Conservation (phyloP, 1,140 invertebrate species). For the Leptinotarsa texana region DNA sequence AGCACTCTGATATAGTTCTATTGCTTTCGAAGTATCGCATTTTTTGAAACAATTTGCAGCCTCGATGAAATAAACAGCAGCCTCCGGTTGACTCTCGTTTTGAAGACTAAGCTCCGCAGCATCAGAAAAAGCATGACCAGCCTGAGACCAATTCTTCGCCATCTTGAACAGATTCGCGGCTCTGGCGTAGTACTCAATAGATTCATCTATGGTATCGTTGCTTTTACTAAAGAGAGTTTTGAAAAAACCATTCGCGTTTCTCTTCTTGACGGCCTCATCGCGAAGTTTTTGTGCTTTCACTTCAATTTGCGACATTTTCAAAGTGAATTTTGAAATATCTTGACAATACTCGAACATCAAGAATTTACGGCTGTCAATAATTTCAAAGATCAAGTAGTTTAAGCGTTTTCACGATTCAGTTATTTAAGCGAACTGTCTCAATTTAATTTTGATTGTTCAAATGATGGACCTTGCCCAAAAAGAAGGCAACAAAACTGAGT, state of each 20-base stretch:
- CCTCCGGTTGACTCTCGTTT: slow-evolving; percentile 86
- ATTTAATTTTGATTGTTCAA: slow-evolving; percentile 10
- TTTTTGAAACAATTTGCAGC: slow-evolving; percentile 98
- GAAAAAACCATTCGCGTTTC: slow-evolving; percentile 84
- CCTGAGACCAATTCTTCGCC: slow-evolving; percentile 95
- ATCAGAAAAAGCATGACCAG: slow-evolving; percentile 90
- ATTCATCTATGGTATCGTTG: slow-evolving; percentile 69
- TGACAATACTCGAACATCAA: slow-evolving; percentile 62
- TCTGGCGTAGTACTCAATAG: slow-evolving; percentile 91
- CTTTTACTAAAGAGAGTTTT: slow-evolving; percentile 83
- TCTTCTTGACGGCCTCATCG: slow-evolving; percentile 88
- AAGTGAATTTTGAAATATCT: slow-evolving; percentile 2
- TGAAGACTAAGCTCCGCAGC: slow-evolving; percentile 86
- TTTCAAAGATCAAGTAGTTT: slow-evolving; percentile 17
- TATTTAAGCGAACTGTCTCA: slow-evolving; percentile 19
- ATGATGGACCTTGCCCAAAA: background rate
- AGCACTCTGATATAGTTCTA: slow-evolving; percentile 87
- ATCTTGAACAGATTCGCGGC: slow-evolving; percentile 98
- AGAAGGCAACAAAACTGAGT: background rate
- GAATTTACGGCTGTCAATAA: background rate
- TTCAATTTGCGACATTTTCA: slow-evolving; percentile 82
- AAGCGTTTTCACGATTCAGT: slow-evolving; percentile 2
- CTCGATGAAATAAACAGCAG: slow-evolving; percentile 90
- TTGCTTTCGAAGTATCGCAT: slow-evolving; percentile 86
- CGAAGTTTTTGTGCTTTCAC: slow-evolving; percentile 89